These are phyloP conservation scores for Antheraea pernyi DNA, from an alignment of 1,140 invertebrate genomes.

Conservation along the genomic window DNA sequence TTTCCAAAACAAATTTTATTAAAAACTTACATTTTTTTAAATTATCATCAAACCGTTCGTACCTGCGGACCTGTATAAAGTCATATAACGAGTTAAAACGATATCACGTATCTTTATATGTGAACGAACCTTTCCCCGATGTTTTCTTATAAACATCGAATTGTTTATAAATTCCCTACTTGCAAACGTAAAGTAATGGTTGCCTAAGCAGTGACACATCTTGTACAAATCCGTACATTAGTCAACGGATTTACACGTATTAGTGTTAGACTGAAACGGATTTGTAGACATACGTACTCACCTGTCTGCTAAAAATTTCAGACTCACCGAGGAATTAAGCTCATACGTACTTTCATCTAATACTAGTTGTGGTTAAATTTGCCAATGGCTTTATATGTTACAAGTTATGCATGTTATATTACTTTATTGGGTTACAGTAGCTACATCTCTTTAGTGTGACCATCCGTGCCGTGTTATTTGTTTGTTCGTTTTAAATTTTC, in stretches of 20 bases:
- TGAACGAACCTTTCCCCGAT: background rate
- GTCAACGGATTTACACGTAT: slow-evolving; percentile 17
- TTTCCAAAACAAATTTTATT: too few species aligned
- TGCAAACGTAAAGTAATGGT: slow-evolving; percentile 1
- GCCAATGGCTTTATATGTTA: too few species aligned
- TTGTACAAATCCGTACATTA: slow-evolving; percentile 24
- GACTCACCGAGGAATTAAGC: slow-evolving; percentile 7
- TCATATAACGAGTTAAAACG: background rate
- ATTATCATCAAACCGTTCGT: too few species aligned
- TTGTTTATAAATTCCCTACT: slow-evolving; percentile 5
- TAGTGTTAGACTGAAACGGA: slow-evolving; percentile 15
- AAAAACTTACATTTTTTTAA: too few species aligned
- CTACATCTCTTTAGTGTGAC: too few species aligned
- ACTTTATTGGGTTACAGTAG: too few species aligned
- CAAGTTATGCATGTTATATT: too few species aligned
- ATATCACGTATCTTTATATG: background rate
- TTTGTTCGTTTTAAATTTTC: too few species aligned
- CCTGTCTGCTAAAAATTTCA: slow-evolving; percentile 12
- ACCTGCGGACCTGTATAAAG: background rate
- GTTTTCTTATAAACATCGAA: background rate
- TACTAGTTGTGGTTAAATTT: too few species aligned
- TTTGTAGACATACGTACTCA: slow-evolving; percentile 14
- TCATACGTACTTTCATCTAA: background rate
- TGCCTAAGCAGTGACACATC: slow-evolving; percentile 12
- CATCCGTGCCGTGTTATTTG: too few species aligned